Evolutionary conservation across 1,140 invertebrate genomes (phyloP).

Genomic region (Dolichoris vasculosae): DNA sequence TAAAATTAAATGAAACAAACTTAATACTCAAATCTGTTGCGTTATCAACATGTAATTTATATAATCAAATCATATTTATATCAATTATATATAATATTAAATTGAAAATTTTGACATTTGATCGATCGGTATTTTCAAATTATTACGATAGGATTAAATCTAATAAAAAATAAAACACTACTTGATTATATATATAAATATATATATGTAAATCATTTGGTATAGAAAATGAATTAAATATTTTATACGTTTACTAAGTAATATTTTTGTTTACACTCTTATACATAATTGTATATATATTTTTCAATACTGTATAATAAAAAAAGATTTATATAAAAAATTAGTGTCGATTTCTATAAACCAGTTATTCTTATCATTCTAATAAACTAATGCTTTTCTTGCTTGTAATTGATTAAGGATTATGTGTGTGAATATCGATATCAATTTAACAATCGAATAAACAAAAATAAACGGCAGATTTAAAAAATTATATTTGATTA

Average conservation of each 20-base stretch:
- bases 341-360: no score
- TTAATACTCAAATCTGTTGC: not conserved
- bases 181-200: not conserved
- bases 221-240: not conserved
- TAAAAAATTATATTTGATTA: slow-evolving; percentile 18
- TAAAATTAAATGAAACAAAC: not conserved
- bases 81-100: not conserved
- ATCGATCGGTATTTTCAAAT: slow-evolving; percentile 3
- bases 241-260: not conserved
- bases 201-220: slow-evolving; percentile 1
- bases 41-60: not conserved
- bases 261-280: not conserved
- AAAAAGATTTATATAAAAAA: slow-evolving; percentile 4
- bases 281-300: slow-evolving; percentile 22
- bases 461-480: slow-evolving; percentile 1
- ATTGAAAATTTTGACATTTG: not conserved
- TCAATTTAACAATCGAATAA: not conserved
- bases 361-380: no score
- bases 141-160: not conserved
- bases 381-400: no score
- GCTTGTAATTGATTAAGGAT: no score
- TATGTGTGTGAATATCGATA: no score
- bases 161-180: not conserved
- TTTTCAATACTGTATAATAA: slow-evolving; percentile 20
- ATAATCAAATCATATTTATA: not conserved